Conservation (phyloP, 1,140 invertebrate genomes). For the Drosophila tsacasi region DNA sequence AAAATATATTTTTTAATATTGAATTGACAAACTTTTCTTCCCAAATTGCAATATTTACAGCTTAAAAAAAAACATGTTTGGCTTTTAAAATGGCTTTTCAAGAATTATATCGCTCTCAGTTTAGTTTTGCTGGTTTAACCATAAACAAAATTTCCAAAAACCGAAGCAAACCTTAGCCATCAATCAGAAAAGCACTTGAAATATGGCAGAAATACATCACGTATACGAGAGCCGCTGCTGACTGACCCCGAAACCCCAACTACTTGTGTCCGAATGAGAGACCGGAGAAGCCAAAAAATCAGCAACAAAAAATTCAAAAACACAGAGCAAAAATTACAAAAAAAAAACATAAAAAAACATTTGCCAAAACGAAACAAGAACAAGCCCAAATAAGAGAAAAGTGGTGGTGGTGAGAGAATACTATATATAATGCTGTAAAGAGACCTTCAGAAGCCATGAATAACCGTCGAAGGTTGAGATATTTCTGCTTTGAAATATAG, state of each 20-base stretch:
- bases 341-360: slow-evolving; percentile 4
- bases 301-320: slow-evolving; percentile 13
- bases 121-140: not conserved
- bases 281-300: slow-evolving; percentile 27
- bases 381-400: slow-evolving; percentile 28
- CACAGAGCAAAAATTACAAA: slow-evolving; percentile 11
- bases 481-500: no score
- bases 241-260: slow-evolving; percentile 71
- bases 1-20: not conserved
- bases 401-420: slow-evolving; percentile 20
- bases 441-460: slow-evolving; percentile 34
- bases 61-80: not conserved
- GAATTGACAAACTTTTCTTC: not conserved
- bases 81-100: not conserved
- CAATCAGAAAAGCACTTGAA: slow-evolving; percentile 32
- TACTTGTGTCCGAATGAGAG: slow-evolving; percentile 26
- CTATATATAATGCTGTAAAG: not conserved
- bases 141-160: slow-evolving; percentile 9
- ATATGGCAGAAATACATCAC: slow-evolving; percentile 37
- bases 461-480: slow-evolving; percentile 24
- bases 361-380: slow-evolving; percentile 40
- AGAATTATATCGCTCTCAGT: not conserved
- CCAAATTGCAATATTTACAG: not conserved
- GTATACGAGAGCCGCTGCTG: slow-evolving; percentile 33
- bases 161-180: slow-evolving; percentile 25